Evolutionary conservation across 2,113 vertebrate genomes (phyloP).

Genomic region (Mesembrinibis cayennensis): DNA sequence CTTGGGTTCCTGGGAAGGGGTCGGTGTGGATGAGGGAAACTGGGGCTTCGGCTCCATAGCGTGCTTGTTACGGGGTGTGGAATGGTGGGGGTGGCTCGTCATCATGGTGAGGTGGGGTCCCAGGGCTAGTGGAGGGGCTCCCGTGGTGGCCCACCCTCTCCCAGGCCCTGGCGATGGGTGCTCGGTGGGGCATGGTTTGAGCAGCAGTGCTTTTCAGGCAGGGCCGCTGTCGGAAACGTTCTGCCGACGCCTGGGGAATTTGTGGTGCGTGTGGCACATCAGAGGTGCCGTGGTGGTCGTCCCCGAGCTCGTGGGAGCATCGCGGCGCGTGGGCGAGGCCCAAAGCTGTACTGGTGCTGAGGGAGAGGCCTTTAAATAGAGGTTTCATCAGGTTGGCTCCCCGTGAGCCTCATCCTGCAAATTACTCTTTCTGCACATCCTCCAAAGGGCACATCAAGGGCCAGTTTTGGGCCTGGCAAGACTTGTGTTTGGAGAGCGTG

Average conservation of each 20-base stretch:
- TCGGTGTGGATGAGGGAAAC: neutral
- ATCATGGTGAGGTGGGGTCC: neutral
- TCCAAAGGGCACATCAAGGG: neutral
- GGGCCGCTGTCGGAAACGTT: neutral
- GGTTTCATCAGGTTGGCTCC: neutral
- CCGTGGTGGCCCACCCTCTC: neutral
- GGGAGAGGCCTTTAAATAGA: neutral
- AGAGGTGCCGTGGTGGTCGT: neutral
- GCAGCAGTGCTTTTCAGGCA: accelerated
- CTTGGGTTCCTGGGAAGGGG: neutral
- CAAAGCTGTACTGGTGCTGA: neutral
- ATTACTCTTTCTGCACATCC: neutral
- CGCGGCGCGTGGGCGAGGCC: accelerated
- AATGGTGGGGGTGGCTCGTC: no score
- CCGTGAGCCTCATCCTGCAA: neutral
- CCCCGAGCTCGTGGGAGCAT: accelerated
- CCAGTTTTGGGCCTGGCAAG: neutral
- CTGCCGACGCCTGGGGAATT: no score
- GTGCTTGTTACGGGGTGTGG: neutral
- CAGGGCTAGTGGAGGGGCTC: neutral
- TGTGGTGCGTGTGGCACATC: accelerated
- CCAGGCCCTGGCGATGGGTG: neutral
- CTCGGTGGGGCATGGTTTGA: accelerated
- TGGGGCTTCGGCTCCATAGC: accelerated
- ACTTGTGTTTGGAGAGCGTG: neutral